Evolutionary conservation across 2,888 invertebrate genomes (phyloP).

Genomic region (Neocrepidodera transversa): DNA sequence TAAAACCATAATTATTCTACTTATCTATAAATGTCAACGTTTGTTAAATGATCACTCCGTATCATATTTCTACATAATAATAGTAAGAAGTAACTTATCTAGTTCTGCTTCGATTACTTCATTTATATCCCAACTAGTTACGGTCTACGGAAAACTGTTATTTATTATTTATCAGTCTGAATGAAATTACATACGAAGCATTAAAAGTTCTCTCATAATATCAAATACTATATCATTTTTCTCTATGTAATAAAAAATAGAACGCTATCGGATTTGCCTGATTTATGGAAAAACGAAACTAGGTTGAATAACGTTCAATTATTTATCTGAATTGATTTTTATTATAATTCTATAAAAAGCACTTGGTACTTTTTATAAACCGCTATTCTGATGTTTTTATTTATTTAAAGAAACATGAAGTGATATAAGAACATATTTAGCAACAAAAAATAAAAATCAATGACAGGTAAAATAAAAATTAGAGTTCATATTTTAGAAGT

Average conservation of each 20-base stretch:
- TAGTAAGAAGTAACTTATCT: conserved; percentile 28
- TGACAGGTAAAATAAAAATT: too few species aligned
- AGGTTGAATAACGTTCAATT: too few species aligned
- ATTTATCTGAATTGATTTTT: too few species aligned
- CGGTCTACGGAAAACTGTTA: conserved; percentile 37
- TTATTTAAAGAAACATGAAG: too few species aligned
- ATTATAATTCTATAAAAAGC: too few species aligned
- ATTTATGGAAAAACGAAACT: conserved; percentile 10
- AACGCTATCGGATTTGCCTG: neutral
- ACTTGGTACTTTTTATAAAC: too few species aligned
- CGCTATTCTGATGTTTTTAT: too few species aligned
- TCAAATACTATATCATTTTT: neutral
- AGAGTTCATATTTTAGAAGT: too few species aligned
- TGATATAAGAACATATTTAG: too few species aligned
- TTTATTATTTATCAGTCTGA: conserved; percentile 33
- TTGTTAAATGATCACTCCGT: neutral
- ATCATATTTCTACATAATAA: neutral
- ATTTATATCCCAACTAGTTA: conserved; percentile 35
- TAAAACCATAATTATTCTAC: too few species aligned
- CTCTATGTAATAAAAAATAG: conserved; percentile 1
- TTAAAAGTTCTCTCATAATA: conserved; percentile 2
- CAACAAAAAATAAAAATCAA: too few species aligned
- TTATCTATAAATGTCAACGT: too few species aligned
- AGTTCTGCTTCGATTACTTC: conserved; percentile 40
- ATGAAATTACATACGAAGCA: conserved; percentile 31